Evolutionary conservation across 2,888 invertebrate genomes (phyloP), one percentile per base, ranked within the genome.

Genomic region (Epinotia bilunana): DNA sequence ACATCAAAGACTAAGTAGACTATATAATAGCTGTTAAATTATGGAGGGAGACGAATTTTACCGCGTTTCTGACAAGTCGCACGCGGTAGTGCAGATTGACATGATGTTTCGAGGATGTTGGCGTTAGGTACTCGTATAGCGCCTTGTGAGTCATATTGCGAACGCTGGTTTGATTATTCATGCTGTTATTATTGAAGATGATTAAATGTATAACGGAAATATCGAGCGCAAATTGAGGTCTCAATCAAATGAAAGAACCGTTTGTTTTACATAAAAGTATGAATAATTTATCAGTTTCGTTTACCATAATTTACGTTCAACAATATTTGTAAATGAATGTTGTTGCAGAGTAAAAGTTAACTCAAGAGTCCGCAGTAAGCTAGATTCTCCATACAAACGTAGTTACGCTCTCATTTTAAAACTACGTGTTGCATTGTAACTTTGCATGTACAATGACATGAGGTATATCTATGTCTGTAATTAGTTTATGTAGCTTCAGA

Each of bases 1-100:
- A 86, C 86, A 84, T 87, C 86, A 87, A 88, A 88, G 86, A 74
- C 76, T 80, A 81, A 84, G 82, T 82, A 82, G 84, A 86, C 84
- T 84, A 85, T 83, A 39, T 39, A 39, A 39, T 39, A 80, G 82
- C 83, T 81, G 79, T 87, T 84, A 87, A 86, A 83, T 84, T 84
- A 84, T 80, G 79, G 76, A 79, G 80, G 77, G 80, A 64, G 73
- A 70, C 73, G 69, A 55, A 71, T 62, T 76, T 77, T 76, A 75
- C 77, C 76, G 77, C 73, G 74, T 77, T 78, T 78, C 77, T 77
- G 78, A 77, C 77, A 77, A 76, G 76, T 78, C 70, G 74, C 79
- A 79, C 69, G 78, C 76, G 62, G 76, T 75, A 74, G 64, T 61
- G 70, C 43, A 28, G 74, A 75, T 72, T 72, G 75, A 75, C 67